phyloP scores from a whole-genome alignment of 2,888 invertebrate genomes.

The Caenorhabditis auriculariae region DNA sequence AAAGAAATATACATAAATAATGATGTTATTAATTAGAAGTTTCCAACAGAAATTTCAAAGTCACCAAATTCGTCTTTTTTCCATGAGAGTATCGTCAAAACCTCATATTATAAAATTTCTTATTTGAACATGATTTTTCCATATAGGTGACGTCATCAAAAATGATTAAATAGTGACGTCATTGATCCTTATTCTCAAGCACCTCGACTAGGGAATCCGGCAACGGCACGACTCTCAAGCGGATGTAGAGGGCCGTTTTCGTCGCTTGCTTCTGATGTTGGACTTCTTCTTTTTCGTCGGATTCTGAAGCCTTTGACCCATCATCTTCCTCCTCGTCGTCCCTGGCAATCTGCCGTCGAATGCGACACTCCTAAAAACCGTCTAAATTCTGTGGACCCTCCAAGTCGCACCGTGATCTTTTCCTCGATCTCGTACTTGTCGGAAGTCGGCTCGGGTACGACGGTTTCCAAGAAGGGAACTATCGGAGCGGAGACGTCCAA shows the following conservation, averaged over 20 bases:
- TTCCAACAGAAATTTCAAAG: too few relatives aligned
- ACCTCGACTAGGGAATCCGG: slow-evolving; percentile 25
- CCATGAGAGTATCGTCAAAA: too few relatives aligned
- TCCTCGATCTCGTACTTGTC: slow-evolving; percentile 44
- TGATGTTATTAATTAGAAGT: too few relatives aligned
- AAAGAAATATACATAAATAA: too few relatives aligned
- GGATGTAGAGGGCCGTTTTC: slow-evolving; percentile 30
- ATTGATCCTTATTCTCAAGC: too few relatives aligned
- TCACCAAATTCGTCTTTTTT: too few relatives aligned
- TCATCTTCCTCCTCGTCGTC: too few relatives aligned
- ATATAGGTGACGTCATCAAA: not conserved
- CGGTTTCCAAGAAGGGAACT: slow-evolving; percentile 91
- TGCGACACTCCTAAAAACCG: not conserved
- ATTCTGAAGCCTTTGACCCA: too few relatives aligned
- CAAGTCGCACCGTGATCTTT: slow-evolving; percentile 45
- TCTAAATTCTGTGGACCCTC: not conserved
- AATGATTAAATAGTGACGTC: too few relatives aligned
- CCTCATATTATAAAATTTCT: not conserved
- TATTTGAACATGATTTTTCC: not conserved
- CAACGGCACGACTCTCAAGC: slow-evolving; percentile 52
- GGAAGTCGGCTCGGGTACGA: slow-evolving; percentile 69
- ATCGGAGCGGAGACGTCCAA: slow-evolving; percentile 83
- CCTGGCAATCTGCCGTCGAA: too few relatives aligned
- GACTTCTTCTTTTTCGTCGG: not conserved
- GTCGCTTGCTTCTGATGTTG: not conserved